Percentiles rank a stretch among this genome's conserved stretches.
phyloP scores from a whole-genome alignment of 2,888 invertebrate genomes.

The Monopis laevigella region DNA sequence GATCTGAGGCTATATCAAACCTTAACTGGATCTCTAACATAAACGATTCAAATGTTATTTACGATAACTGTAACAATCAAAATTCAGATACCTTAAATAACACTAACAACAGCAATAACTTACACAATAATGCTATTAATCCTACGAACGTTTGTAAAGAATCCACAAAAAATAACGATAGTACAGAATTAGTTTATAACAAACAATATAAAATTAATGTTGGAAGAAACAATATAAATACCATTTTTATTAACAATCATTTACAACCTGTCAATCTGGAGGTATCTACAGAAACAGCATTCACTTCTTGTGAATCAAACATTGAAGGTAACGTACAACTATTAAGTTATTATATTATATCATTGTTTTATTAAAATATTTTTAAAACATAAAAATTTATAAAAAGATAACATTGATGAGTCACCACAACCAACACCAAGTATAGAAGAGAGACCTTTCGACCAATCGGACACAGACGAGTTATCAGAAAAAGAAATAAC shows the following conservation, averaged over 20 bases:
- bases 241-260: constrained; percentile 9
- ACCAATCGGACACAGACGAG: constrained; percentile 65
- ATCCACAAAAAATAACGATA: not conserved
- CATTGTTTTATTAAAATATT: not conserved
- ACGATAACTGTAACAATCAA: not conserved
- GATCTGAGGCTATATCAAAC: constrained; percentile 21
- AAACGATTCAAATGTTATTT: not conserved
- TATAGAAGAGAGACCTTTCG: constrained; percentile 63
- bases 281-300: constrained; percentile 24
- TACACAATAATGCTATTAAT: not conserved
- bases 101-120: constrained; percentile 1
- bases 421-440: constrained; percentile 47
- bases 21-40: not conserved
- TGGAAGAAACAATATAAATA: constrained; percentile 29
- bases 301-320: constrained; percentile 24
- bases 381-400: not conserved
- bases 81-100: not conserved
- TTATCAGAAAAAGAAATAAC: constrained; percentile 52
- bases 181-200: constrained; percentile 39
- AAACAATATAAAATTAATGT: constrained; percentile 44
- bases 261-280: constrained; percentile 28
- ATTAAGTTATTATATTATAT: not conserved
- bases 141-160: not conserved
- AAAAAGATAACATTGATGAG: constrained; percentile 27
- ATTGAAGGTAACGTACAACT: no score